A percentile compares a stretch with the other conserved stretches of the same genome.
phyloP scores from a whole-genome alignment of 1,140 invertebrate species.

The Drosophila baimaii region DNA sequence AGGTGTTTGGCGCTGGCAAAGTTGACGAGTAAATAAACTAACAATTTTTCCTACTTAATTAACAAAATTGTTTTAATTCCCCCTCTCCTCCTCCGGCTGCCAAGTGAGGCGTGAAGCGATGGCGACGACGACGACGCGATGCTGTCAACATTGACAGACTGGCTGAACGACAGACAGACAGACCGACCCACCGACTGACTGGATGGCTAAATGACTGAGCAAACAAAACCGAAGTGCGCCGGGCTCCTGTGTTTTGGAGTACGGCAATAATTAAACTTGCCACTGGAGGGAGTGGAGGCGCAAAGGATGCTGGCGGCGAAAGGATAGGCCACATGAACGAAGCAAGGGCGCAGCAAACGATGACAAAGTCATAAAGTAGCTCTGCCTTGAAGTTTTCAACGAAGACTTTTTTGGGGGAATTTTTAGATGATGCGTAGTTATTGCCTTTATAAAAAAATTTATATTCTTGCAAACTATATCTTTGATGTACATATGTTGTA shows the following conservation, averaged over 20 bases:
- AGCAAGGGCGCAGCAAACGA: not conserved
- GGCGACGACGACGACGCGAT: constrained; percentile 33
- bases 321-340: constrained; percentile 18
- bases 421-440: not conserved
- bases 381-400: not conserved
- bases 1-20: constrained; percentile 65
- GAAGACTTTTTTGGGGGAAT: not conserved
- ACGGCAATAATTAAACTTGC: constrained; percentile 74
- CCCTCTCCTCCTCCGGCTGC: constrained; percentile 19
- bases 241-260: constrained; percentile 15
- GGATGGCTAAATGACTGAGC: constrained; percentile 75
- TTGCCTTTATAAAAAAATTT: not conserved
- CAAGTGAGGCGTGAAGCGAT: constrained; percentile 65
- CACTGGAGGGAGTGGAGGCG: not conserved
- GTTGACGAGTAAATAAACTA: constrained; percentile 82
- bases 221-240: constrained; percentile 57
- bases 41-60: constrained; percentile 83
- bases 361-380: not conserved
- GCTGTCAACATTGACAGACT: constrained; percentile 67
- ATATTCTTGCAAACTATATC: not conserved
- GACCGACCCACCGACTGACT: no score
- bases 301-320: constrained; percentile 10
- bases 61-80: constrained; percentile 83
- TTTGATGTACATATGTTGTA: not conserved
- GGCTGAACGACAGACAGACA: constrained; percentile 37